These are phyloP conservation scores for Platycheirus rosarum DNA, from an alignment of 2,888 invertebrate genomes.

Conservation along the genomic window DNA sequence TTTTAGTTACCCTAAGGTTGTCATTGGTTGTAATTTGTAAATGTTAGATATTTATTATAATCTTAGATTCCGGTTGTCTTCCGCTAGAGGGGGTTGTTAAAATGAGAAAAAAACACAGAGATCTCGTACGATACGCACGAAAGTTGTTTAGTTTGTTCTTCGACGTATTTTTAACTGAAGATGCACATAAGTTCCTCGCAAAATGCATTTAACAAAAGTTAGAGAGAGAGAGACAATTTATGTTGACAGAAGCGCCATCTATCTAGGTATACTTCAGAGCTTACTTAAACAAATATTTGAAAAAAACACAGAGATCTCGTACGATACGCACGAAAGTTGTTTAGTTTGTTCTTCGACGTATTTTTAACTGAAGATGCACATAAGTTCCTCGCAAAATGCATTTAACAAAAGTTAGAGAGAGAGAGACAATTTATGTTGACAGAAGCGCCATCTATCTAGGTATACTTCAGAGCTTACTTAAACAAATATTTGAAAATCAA, in stretches of 20 bases:
- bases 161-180: constrained; percentile 36
- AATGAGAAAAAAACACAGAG: constrained; percentile 35
- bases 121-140: constrained; percentile 74
- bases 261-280: constrained; percentile 66
- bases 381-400: constrained; percentile 76
- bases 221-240: constrained; percentile 26
- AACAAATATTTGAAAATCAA: constrained; percentile 40
- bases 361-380: constrained; percentile 53
- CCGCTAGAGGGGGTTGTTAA: constrained; percentile 63
- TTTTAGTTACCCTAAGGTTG: constrained; percentile 59
- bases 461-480: constrained; percentile 70
- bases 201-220: constrained; percentile 75
- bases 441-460: constrained; percentile 67
- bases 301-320: constrained; percentile 63
- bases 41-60: constrained; percentile 70
- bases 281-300: constrained; percentile 69
- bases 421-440: constrained; percentile 42
- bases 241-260: constrained; percentile 65
- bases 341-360: constrained; percentile 45
- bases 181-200: constrained; percentile 75
- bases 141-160: constrained; percentile 61
- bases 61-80: constrained; percentile 68
- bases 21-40: constrained; percentile 66
- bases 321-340: constrained; percentile 72
- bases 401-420: constrained; percentile 68